These are phyloP conservation scores for Gastrophysa polygoni DNA, from an alignment of 2,888 invertebrate species.

Conservation along the genomic window DNA sequence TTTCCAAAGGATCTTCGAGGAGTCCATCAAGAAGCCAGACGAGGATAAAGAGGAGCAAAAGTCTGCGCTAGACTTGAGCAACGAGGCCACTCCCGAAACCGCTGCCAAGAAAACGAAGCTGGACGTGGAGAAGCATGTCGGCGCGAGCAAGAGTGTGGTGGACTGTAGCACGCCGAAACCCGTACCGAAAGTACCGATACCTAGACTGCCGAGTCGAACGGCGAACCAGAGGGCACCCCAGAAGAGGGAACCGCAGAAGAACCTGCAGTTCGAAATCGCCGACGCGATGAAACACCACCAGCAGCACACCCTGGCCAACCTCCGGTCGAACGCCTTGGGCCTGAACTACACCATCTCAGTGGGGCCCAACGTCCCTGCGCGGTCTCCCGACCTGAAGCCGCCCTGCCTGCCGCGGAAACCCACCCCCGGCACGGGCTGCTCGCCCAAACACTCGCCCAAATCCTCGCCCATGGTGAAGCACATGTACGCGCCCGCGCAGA, in stretches of 20 bases:
- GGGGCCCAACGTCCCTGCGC: conserved; percentile 31
- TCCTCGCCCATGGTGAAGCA: conserved; percentile 45
- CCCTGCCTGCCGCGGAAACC: conserved; percentile 27
- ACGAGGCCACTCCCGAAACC: conserved; percentile 22
- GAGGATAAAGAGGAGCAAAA: conserved; percentile 29
- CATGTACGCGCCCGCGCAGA: conserved; percentile 43
- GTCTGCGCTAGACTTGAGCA: conserved; percentile 29
- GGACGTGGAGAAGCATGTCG: conserved; percentile 40
- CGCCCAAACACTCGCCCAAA: conserved; percentile 45
- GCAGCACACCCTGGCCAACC: conserved; percentile 42
- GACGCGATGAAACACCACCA: conserved; percentile 27
- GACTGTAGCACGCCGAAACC: conserved; percentile 18
- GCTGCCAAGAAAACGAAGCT: conserved; percentile 53
- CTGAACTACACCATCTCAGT: conserved; percentile 56
- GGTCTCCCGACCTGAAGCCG: no score
- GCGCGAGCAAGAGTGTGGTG: conserved; percentile 30
- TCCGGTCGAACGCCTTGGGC: conserved; percentile 54
- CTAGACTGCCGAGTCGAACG: conserved; percentile 46
- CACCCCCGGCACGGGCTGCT: conserved; percentile 27
- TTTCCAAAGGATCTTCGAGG: conserved; percentile 59
- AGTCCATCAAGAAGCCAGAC: conserved; percentile 50
- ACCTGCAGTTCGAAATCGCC: conserved; percentile 16
- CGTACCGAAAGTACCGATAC: conserved; percentile 48
- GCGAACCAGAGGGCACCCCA: conserved; percentile 41
- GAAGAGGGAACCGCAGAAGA: conserved; percentile 32